These are phyloP conservation scores for Synergus umbraculus DNA, from an alignment of 2,888 invertebrate genomes.

Conservation along the genomic window DNA sequence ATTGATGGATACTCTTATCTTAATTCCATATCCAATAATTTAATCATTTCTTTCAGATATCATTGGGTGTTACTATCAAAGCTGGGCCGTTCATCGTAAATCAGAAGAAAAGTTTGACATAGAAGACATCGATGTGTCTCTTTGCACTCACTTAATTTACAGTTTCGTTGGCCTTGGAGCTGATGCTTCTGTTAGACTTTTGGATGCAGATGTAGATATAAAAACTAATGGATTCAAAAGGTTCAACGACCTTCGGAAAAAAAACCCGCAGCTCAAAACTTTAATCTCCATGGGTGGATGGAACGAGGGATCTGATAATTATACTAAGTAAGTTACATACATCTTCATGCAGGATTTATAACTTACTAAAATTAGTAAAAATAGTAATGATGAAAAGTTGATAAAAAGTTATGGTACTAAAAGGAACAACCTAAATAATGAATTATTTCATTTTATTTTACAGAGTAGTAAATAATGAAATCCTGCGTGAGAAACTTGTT, in stretches of 20 bases:
- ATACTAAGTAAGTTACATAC: not conserved
- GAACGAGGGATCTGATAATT: not conserved
- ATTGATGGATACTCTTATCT: no score
- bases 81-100: not conserved
- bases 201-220: not conserved
- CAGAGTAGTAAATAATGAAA: slow-evolving; percentile 77
- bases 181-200: not conserved
- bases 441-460: not conserved
- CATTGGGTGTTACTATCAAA: not conserved
- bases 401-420: no score
- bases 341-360: not conserved
- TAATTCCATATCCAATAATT: no score
- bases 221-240: not conserved
- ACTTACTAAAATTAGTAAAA: no score
- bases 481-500: slow-evolving; percentile 79
- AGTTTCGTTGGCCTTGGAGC: not conserved
- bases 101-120: not conserved
- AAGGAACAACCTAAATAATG: no score
- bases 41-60: not conserved
- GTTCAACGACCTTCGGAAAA: not conserved
- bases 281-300: not conserved
- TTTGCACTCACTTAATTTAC: not conserved
- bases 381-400: no score
- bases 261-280: not conserved
- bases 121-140: not conserved